These are phyloP conservation scores for Galerucella nymphaeae DNA, from an alignment of 2,888 invertebrate species.

Conservation along the genomic window DNA sequence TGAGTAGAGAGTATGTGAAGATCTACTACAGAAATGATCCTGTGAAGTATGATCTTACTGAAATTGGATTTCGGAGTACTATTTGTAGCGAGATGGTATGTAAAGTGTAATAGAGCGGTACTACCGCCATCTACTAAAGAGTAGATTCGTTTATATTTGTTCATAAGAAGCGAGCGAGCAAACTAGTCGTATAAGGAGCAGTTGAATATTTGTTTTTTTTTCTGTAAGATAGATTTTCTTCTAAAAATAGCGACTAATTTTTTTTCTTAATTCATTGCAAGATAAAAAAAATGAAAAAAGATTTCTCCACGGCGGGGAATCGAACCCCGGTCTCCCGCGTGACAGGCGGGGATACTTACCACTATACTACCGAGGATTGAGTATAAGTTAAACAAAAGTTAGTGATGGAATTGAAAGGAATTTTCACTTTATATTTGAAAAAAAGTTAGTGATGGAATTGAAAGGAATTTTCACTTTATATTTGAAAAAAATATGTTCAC, in stretches of 20 bases:
- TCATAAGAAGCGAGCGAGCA: background rate
- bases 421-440: too few species aligned
- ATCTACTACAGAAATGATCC: slow-evolving; percentile 77
- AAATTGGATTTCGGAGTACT: accelerated
- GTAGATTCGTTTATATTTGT: background rate
- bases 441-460: too few species aligned
- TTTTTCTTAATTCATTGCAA: too few species aligned
- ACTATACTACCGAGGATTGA: slow-evolving; percentile 54
- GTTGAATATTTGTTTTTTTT: too few species aligned
- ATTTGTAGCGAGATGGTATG: background rate
- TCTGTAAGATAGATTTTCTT: background rate
- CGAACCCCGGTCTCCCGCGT: too few species aligned
- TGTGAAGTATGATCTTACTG: slow-evolving; percentile 68
- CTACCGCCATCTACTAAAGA: background rate
- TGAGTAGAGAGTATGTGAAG: slow-evolving; percentile 69
- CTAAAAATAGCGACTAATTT: background rate
- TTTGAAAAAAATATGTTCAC: too few species aligned
- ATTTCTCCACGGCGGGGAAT: slow-evolving; percentile 51
- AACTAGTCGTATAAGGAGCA: too few species aligned
- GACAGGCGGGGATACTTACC: slow-evolving; percentile 54
- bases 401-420: too few species aligned
- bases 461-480: too few species aligned
- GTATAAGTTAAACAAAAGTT: too few species aligned
- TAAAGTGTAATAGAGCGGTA: background rate
- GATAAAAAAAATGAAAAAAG: slow-evolving; percentile 32